Evolutionary conservation across 1,140 invertebrate species (phyloP), one percentile per base, ranked within the genome.

Genomic region (Holcopasites calliopsidis): DNA sequence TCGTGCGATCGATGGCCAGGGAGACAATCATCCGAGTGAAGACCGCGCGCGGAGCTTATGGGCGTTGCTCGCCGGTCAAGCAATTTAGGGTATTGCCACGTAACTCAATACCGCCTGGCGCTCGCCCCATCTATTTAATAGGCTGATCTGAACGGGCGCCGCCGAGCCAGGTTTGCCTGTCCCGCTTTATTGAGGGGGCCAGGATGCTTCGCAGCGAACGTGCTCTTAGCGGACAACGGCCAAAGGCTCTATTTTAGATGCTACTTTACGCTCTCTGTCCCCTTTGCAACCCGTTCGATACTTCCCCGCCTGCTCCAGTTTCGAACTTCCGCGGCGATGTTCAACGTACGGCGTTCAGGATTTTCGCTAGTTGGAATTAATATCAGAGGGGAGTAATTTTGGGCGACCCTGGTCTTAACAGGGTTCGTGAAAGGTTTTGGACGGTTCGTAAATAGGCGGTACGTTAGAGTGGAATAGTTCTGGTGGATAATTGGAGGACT

Each of bases 71-170:
- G 40, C 40, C 50, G 73, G 73, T 75, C 65, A 75, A 77, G 77
- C 83, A 87, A 88, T 88, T 86, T 85, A 86, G 83, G 76, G 80
- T 85, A 86, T 85, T 85, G 84, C 79, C 79, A 77, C 72, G 79
- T 86, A 86, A 88, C 85, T 86, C 83, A 85, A 89, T 87, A 87
- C 88, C 85, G 82, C 83, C n/a, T 68, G 80, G 77, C 82, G 85
- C 79, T 89, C 78, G 73, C 72, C n/a, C n/a, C 77, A 66, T 79
- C 74, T 79, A 77, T 85, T 88, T 88, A 89, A 89, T 88, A 82
- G 79, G 83, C 64, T 82, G 82, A 85, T 85, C 78, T 66, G 76
- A 60, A 72, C 40, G 61, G 55, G 38, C 38, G n/a, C n/a, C n/a
- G n/a, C 71, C 44, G 44, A 1, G 13, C 66, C 64, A 55, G 57